Percentiles rank a stretch among this genome's conserved stretches.
Conservation (phyloP, 2,888 invertebrate genomes). For the Cerceris ruficornis region DNA sequence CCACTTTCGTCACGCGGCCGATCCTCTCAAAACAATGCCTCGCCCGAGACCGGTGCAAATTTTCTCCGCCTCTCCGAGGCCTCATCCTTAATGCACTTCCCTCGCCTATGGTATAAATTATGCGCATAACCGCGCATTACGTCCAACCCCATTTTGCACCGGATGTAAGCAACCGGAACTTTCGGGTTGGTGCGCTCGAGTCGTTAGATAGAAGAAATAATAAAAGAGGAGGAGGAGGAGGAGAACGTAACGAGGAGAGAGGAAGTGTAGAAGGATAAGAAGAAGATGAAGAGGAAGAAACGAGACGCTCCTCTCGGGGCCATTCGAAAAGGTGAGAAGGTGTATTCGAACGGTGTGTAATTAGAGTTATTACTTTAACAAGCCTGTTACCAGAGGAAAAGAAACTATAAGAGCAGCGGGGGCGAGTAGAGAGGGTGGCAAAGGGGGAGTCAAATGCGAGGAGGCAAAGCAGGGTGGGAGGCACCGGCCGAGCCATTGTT, state of each 20-base stretch:
- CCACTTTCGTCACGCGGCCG: constrained; percentile 1
- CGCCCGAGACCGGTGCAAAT: neutral
- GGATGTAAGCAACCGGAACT: constrained; percentile 63
- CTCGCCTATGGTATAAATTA: constrained; percentile 41
- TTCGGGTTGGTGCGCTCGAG: constrained; percentile 41
- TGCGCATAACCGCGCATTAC: constrained; percentile 40
- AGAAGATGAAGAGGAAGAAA: constrained; percentile 21
- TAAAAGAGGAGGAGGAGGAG: constrained; percentile 15
- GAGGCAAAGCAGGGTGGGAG: constrained; percentile 20
- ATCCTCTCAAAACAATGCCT: neutral
- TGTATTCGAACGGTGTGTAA: constrained; percentile 71
- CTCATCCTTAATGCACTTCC: neutral
- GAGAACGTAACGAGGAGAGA: neutral
- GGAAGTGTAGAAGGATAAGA: neutral
- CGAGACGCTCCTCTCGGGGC: constrained; percentile 45
- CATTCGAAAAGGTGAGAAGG: constrained; percentile 75
- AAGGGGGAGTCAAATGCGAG: neutral
- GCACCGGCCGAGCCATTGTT: constrained; percentile 68
- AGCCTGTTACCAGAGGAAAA: constrained; percentile 70
- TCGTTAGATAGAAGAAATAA: constrained; percentile 35
- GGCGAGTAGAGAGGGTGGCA: constrained; percentile 25
- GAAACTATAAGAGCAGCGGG: constrained; percentile 47
- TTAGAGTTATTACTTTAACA: constrained; percentile 77
- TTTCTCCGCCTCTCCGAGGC: neutral
- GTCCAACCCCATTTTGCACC: constrained; percentile 56